phyloP scores from a whole-genome alignment of 2,113 vertebrate genomes.

The Peromyscus californicus region DNA sequence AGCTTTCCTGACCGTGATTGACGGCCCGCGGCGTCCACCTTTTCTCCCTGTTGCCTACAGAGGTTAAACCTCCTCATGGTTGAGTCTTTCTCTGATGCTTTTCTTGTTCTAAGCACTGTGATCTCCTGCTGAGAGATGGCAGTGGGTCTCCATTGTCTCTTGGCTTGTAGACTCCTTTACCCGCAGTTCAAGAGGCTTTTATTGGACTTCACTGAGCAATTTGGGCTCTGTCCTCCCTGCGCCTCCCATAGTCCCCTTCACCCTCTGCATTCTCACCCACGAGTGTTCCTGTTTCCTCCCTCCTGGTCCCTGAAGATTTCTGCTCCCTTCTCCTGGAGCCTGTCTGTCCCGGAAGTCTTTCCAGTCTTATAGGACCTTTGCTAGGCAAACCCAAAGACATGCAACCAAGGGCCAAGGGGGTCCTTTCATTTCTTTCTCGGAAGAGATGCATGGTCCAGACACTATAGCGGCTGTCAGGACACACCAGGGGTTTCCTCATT shows the following conservation, averaged over 20 bases:
- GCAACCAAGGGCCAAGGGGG: background rate
- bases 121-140: background rate
- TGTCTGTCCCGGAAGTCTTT: background rate
- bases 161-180: background rate
- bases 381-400: background rate
- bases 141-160: background rate
- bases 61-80: background rate
- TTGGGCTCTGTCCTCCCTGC: background rate
- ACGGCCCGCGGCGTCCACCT: no score
- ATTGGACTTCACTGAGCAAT: background rate
- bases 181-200: background rate
- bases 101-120: background rate
- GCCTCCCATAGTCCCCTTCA: background rate
- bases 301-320: background rate
- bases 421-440: constrained; percentile 29
- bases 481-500: background rate
- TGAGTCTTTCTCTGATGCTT: background rate
- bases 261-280: background rate
- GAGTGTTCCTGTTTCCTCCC: background rate
- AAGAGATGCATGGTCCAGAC: background rate
- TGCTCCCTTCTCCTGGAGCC: background rate
- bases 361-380: background rate
- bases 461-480: background rate
- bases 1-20: background rate
- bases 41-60: background rate